Percentiles rank a stretch among this genome's conserved stretches.
These are phyloP conservation scores for Abrostola tripartita DNA, from an alignment of 2,888 invertebrate species.

Conservation along the genomic window DNA sequence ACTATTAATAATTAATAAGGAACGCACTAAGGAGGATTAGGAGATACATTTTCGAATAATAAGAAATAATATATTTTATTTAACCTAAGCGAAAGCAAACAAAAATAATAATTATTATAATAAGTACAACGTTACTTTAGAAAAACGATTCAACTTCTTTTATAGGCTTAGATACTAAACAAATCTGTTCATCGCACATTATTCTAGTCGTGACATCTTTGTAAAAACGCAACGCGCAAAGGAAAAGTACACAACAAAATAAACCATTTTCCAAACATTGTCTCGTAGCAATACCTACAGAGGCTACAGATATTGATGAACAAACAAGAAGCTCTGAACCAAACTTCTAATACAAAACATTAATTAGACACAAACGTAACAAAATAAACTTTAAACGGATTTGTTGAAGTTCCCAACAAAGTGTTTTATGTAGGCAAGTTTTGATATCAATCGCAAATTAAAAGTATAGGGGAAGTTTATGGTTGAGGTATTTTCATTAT, in stretches of 20 bases:
- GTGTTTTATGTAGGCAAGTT: constrained; percentile 14
- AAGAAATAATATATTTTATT: no score
- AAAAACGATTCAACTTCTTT: no score
- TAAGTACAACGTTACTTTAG: no score
- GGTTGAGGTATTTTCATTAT: neutral
- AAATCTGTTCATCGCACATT: no score
- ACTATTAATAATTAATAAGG: neutral
- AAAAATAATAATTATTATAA: no score
- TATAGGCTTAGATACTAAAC: no score
- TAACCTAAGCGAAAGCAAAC: no score
- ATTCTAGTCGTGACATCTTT: no score
- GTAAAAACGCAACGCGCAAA: neutral
- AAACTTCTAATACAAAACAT: constrained; percentile 25
- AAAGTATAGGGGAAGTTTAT: constrained; percentile 3
- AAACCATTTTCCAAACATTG: neutral
- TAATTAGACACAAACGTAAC: constrained; percentile 30
- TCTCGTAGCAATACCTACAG: constrained; percentile 1
- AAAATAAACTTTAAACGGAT: constrained; percentile 32
- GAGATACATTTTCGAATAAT: no score
- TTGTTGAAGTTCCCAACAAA: constrained; percentile 22
- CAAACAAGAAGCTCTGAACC: constrained; percentile 14
- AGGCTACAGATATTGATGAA: constrained; percentile 12
- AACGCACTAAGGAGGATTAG: no score
- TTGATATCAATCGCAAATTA: constrained; percentile 11
- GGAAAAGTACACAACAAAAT: neutral